These are phyloP conservation scores for Dryobota labecula DNA, from an alignment of 2,888 invertebrate genomes.

Conservation along the genomic window DNA sequence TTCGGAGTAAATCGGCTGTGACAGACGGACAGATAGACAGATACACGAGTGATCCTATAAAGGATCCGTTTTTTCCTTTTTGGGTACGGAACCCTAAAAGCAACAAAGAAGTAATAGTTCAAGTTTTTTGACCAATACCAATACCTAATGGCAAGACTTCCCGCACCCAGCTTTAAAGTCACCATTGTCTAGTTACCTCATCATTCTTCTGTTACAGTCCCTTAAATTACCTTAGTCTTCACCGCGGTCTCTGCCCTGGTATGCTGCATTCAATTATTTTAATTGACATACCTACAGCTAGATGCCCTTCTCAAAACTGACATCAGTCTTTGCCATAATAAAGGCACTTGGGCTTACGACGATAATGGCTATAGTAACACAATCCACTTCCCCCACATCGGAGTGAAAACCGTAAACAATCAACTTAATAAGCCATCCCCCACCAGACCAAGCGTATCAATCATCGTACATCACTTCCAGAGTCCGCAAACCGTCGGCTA, in stretches of 20 bases:
- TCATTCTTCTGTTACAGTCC: neutral
- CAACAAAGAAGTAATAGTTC: too few species aligned
- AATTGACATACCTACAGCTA: neutral
- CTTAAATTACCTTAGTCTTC: neutral
- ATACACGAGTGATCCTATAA: too few species aligned
- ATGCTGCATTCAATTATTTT: neutral
- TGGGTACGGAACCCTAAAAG: too few species aligned
- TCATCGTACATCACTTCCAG: constrained; percentile 65
- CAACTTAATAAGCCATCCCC: constrained; percentile 54
- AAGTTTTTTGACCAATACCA: neutral
- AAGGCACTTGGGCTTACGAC: neutral
- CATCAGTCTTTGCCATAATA: neutral
- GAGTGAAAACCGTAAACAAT: constrained; percentile 56
- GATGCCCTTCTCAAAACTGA: neutral
- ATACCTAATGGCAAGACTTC: too few species aligned
- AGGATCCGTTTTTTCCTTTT: too few species aligned
- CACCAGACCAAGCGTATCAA: constrained; percentile 56
- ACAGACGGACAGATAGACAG: too few species aligned
- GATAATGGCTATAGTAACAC: neutral
- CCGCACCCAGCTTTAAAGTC: neutral
- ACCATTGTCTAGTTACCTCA: neutral
- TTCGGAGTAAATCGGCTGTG: too few species aligned
- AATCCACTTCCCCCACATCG: constrained; percentile 4
- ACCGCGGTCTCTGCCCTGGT: too few species aligned
- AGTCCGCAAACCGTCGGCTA: constrained; percentile 72